Evolutionary conservation across 2,113 vertebrate genomes (phyloP), one percentile per base, ranked within the genome.

Genomic region (Arenaria interpres): DNA sequence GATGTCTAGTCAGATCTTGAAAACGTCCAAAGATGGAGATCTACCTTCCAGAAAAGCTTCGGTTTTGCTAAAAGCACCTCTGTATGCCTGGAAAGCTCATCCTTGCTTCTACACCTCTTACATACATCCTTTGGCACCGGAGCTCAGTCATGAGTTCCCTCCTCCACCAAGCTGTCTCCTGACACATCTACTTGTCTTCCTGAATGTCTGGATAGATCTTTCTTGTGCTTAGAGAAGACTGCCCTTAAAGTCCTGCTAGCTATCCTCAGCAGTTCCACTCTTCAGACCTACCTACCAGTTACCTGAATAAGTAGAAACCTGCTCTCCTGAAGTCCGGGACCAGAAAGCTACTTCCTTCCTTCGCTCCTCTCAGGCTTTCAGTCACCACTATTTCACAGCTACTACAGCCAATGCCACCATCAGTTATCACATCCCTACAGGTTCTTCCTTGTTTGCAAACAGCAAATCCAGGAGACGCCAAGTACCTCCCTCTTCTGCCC

Each of bases 241-340:
- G 23, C 33, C 48, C 25, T 60, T 66, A 8, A 73, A 93, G 59
- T 14, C 27, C 35, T 56, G 23, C 18, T 57, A 39, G 27, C 4
- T 62, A 73, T 77, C 39, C 64, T 83, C 67, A 53, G 66, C 33
- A 62, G 18, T 71, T 76, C 28, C 37, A 41, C 6, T 45, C 56
- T 72, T 59, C 48, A 56, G 53, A 87, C 28, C 5, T 87, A 28
- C n/a, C 33, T 45, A 72, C 24, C 50, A 73, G 54, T 45, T 77
- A 53, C 15, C 8, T 1, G 1, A 13, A 2, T 22, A 88, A 53
- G 14, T 1, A 71, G 14, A 77, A 88, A 77, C 1, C 0, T 21
- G 39, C 22, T 37, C 19, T 56, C 51, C n/a, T 41, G 7, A 82
- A 85, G n/a, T 7, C 41, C 73, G 77, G 33, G 56, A 88, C 9